Evolutionary conservation across 92 coral and sea anemone species (phyloP).

Genomic region (Phenganax subtilis): DNA sequence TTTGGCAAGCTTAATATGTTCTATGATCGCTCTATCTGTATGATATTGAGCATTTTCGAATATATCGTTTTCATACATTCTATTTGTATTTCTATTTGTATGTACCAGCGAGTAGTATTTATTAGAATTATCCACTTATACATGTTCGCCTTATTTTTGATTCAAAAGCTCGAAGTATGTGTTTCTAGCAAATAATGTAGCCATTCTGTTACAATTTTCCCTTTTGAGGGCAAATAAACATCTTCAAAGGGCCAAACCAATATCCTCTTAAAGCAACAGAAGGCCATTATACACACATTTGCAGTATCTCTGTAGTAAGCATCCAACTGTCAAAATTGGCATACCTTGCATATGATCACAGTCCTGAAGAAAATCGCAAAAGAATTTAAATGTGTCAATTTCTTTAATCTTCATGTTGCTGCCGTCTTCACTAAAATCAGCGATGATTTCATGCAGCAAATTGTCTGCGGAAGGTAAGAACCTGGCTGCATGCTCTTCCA

Average conservation of each 20-base stretch:
- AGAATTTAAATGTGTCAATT: constrained; percentile 50
- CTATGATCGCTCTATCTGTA: no score
- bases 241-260: no score
- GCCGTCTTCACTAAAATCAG: constrained; percentile 60
- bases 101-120: no score
- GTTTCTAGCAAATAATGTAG: not conserved
- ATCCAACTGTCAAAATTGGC: not conserved
- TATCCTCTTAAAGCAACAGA: no score
- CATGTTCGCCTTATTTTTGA: not conserved
- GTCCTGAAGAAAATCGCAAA: constrained; percentile 54
- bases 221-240: no score
- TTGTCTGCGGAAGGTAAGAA: constrained; percentile 55
- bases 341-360: constrained; percentile 38
- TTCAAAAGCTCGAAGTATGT: not conserved
- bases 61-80: not conserved
- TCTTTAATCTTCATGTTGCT: constrained; percentile 51
- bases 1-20: no score
- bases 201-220: not conserved
- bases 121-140: not conserved
- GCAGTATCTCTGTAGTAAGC: no score
- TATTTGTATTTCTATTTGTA: no score
- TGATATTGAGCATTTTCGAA: not conserved
- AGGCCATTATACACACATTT: no score
- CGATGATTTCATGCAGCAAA: constrained; percentile 45
- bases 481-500: constrained; percentile 38